Evolutionary conservation across 2,113 vertebrate genomes (phyloP).

Genomic region (Lepus europaeus): DNA sequence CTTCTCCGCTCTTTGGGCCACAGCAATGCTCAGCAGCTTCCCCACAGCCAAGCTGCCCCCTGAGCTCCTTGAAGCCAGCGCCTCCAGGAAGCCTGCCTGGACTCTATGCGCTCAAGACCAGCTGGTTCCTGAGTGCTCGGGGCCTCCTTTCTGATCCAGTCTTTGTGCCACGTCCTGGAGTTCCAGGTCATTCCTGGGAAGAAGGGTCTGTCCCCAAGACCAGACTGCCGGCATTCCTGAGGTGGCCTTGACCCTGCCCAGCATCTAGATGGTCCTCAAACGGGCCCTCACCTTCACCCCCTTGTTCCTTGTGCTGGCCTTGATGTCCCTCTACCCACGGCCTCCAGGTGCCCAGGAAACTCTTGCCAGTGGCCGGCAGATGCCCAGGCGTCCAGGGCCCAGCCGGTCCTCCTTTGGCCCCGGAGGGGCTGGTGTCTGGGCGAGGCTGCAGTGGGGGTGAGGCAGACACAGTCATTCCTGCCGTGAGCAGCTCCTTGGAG

Average conservation of each 20-base stretch:
- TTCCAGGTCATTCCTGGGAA: background rate
- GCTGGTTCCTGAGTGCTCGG: background rate
- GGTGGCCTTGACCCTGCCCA: background rate
- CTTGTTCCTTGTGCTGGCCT: background rate
- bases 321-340: background rate
- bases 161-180: background rate
- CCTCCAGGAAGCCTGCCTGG: background rate
- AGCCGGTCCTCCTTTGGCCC: background rate
- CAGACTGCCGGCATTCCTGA: background rate
- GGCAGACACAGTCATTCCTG: background rate
- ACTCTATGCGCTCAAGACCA: background rate
- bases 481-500: background rate
- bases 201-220: background rate
- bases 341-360: background rate
- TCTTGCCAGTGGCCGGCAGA: background rate
- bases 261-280: background rate
- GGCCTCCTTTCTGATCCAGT: background rate
- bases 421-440: background rate
- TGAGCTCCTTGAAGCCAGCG: background rate
- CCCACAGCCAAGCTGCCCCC: accelerated
- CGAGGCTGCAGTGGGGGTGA: no score
- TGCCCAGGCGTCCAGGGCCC: background rate
- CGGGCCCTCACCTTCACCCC: background rate
- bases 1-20: background rate
- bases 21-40: background rate